Base-by-base conservation (phyloP, 2,888 invertebrate species). In the Oscheius onirici region DNA sequence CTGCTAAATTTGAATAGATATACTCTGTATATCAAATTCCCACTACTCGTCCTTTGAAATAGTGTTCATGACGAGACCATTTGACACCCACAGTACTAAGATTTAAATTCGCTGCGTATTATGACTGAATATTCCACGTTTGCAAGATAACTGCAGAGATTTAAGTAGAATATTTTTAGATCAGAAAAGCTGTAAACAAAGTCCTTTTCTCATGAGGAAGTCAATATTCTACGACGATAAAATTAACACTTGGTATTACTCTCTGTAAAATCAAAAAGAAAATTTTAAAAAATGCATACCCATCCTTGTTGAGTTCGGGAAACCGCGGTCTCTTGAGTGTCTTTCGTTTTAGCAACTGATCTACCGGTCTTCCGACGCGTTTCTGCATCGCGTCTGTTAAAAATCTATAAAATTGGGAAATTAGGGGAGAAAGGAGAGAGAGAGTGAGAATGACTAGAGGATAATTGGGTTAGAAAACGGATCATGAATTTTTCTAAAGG, bases 331-430 rank as follows among this genome's bases (percentile, higher is more conserved):
- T 69, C 57, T 83, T 83, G 17, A 75, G 66, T 22, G 82, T 73
- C 13, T 84, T 73, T 13, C 84, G 77, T 69, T 84, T 69, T 72
- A 84, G 82, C 43, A 80, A 82, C 22, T 77, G 72, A 49, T 83
- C 83, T n/a, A 83, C 73, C 20, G 82, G 80, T 34, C 84, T 77
- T 17, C 63, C 49, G 66, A 74, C 76, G 66, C 83, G 73, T 70
- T 84, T 83, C 75, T 83, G 84, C 81, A 83, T 83, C 28, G 67
- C 60, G 52, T 60, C 61, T 44, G 20, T 41, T 15, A 52, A 34
- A 67, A 73, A 24, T 15, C n/a, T 26, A 26, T 15, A 55, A 55
- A 55, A 15, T 34, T 55, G 11, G 24, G 11, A 11, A 26, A 24
- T 17, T 49, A n/a, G 22, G n/a, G 13, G 20, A 17, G 43, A 43